phyloP scores from a whole-genome alignment of 2,113 vertebrate genomes.

The Serilophus lunatus region DNA sequence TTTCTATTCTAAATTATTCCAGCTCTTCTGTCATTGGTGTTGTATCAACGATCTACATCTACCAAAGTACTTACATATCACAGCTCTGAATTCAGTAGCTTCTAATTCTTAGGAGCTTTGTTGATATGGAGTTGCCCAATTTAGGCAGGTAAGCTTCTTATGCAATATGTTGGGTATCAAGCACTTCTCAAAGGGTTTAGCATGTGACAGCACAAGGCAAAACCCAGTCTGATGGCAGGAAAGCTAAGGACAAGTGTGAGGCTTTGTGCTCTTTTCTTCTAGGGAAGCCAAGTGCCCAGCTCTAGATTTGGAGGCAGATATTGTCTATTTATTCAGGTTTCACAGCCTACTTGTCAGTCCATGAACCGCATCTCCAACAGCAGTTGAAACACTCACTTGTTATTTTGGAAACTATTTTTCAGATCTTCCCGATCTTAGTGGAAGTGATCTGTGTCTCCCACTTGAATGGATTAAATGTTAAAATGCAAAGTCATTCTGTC shows the following conservation, averaged over 20 bases:
- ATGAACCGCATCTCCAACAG: not conserved
- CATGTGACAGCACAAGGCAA: not conserved
- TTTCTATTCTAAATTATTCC: not conserved
- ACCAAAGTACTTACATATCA: not conserved
- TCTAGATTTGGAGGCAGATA: not conserved
- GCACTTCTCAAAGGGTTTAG: not conserved
- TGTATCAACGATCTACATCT: constrained; percentile 1
- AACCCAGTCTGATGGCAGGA: not conserved
- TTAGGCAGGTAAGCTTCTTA: not conserved
- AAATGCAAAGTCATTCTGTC: not conserved
- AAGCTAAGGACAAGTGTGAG: not conserved
- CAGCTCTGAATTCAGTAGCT: not conserved
- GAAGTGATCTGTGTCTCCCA: not conserved
- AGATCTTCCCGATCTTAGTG: not conserved
- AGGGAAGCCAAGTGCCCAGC: not conserved
- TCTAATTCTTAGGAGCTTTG: constrained; percentile 2
- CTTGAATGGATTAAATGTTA: not conserved
- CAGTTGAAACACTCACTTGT: not conserved
- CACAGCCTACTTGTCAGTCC: not conserved
- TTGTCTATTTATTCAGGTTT: not conserved
- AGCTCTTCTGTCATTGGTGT: not conserved
- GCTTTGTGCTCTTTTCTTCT: not conserved
- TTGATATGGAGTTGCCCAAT: not conserved
- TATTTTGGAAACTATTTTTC: not conserved
- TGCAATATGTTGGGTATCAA: not conserved